Evolutionary conservation across 2,888 invertebrate species (phyloP), one percentile per base, ranked within the genome.

Genomic region (Cantharis lateralis): DNA sequence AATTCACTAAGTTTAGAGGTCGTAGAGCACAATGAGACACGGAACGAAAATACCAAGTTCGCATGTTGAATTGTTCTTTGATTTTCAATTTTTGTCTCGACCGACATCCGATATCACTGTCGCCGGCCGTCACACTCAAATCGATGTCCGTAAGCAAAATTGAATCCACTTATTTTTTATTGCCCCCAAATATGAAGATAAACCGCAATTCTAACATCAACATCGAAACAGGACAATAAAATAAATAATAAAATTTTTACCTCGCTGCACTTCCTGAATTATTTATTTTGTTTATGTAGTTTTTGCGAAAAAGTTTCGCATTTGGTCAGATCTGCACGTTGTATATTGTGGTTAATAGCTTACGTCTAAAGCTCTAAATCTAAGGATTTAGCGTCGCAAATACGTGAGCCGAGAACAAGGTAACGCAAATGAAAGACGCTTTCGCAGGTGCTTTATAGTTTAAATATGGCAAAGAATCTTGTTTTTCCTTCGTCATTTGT

Each of bases 81-180:
- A 75, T 73, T 72, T 78, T 71, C 78, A 78, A 76, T 79, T 79
- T 74, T 77, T 69, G 77, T 77, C 74, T 72, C 73, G 78, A 73
- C 71, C 73, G 79, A 80, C 78, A 80, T 80, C 79, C 76, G 78
- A 80, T 79, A 80, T 79, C 79, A 78, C 79, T 78, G 79, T 79
- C 80, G 80, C 79, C 80, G 79, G 80, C 73, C 78, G 72, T 77
- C 78, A 78, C 75, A 78, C 70, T 78, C 75, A 75, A 78, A 80
- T 80, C 79, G 77, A 80, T 79, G 79, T 76, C 71, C 79, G 79
- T 80, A 79, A 77, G 62, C 70, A 48, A 20, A 28, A 64, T 77
- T 73, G 48, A 48, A 48, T 18, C 16, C 18, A 64, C 64, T 64
- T 64, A 18, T 64, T 64, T 64, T 64, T 20, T 64, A 64, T 20